These are phyloP conservation scores for Mastigias papua DNA, from an alignment of 30 jellyfish, hydroid and myxozoan genomes.

Conservation along the genomic window DNA sequence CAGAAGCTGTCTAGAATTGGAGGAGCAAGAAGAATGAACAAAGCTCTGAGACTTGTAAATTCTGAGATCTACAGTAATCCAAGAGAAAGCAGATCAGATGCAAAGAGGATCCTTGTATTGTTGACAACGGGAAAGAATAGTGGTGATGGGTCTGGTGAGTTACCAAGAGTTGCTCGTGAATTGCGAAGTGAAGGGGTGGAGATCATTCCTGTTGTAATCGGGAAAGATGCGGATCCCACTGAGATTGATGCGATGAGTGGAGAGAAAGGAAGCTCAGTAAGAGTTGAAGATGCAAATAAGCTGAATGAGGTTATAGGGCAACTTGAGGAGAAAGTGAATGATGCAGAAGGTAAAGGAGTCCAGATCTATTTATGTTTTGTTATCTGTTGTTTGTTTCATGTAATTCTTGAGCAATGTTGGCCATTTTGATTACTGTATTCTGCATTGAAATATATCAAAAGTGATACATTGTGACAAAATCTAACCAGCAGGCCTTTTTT, in stretches of 20 bases:
- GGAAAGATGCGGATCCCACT: constrained; percentile 64
- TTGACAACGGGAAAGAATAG: constrained; percentile 81
- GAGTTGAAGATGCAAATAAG: constrained; percentile 14
- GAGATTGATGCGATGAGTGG: constrained; percentile 47
- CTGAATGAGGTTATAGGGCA: constrained; percentile 34
- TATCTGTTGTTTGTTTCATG: no score
- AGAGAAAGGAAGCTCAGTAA: constrained; percentile 13
- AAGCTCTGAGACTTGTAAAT: constrained; percentile 55
- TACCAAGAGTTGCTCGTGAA: constrained; percentile 65
- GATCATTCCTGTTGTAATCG: constrained; percentile 70
- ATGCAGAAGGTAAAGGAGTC: constrained; percentile 20
- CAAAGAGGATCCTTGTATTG: constrained; percentile 61
- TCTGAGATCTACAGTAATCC: constrained; percentile 36
- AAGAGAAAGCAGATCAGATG: constrained; percentile 38
- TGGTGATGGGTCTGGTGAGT: constrained; percentile 61
- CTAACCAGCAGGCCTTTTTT: no score
- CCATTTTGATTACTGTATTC: no score
- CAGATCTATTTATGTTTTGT: no score
- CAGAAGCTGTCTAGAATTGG: constrained; percentile 49
- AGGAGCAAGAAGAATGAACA: constrained; percentile 78
- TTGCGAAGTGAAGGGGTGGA: constrained; percentile 65
- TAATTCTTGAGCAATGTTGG: no score
- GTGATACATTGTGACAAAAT: no score
- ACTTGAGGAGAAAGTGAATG: constrained; percentile 40
- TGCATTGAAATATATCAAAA: no score